Conservation (phyloP, 1,140 invertebrate genomes). For the Leptoteleia sp. region DNA sequence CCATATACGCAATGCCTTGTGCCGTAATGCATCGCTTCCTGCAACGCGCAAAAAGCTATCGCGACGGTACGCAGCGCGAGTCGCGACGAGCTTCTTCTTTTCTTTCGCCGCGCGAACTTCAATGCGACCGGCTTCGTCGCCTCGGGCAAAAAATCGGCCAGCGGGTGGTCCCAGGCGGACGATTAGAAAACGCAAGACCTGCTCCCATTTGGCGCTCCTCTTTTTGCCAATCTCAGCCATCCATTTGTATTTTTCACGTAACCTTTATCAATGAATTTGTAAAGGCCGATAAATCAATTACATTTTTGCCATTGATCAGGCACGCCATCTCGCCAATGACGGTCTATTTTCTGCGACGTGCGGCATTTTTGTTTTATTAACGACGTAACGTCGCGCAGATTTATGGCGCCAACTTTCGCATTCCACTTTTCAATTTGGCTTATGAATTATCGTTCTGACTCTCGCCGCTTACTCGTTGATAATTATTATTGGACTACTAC, state of each 20-base stretch:
- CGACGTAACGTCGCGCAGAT: constrained; percentile 10
- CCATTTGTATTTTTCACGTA: constrained; percentile 51
- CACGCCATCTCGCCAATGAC: constrained; percentile 27
- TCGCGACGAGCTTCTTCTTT: constrained; percentile 56
- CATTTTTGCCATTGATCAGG: constrained; percentile 34
- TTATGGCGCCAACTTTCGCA: constrained; percentile 7
- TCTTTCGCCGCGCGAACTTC: constrained; percentile 64
- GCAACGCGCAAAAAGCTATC: constrained; percentile 57
- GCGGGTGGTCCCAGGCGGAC: constrained; percentile 50
- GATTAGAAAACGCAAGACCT: constrained; percentile 64
- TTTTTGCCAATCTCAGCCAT: constrained; percentile 38
- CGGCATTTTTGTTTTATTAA: constrained; percentile 18
- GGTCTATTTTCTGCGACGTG: constrained; percentile 4
- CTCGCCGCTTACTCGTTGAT: constrained; percentile 6
- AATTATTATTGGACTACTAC: constrained; percentile 15
- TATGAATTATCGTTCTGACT: constrained; percentile 20
- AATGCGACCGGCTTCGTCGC: constrained; percentile 60
- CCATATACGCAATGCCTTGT: constrained; percentile 55
- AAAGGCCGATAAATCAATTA: constrained; percentile 50
- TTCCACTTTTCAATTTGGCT: background rate
- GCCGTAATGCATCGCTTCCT: constrained; percentile 60
- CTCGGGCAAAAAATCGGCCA: constrained; percentile 55
- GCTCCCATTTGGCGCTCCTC: constrained; percentile 45
- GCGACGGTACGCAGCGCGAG: constrained; percentile 35
- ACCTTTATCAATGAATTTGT: constrained; percentile 52